phyloP scores from a whole-genome alignment of 2,888 invertebrate species.

The Drosophila bunnanda region DNA sequence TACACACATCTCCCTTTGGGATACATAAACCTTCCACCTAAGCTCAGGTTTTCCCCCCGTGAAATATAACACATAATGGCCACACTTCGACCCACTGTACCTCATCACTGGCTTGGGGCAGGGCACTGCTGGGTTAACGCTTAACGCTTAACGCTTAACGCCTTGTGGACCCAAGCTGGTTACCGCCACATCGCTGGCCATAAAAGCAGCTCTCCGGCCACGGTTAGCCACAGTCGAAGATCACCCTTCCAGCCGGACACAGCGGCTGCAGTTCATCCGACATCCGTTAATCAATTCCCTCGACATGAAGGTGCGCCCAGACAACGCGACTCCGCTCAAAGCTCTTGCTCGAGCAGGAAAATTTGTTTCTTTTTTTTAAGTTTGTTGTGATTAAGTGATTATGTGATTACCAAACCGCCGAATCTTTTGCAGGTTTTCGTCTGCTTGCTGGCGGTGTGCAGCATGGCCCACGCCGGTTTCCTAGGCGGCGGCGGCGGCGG shows the following conservation, averaged over 20 bases:
- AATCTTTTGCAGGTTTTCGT: conserved; percentile 65
- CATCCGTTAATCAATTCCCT: conserved; percentile 19
- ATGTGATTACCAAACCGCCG: conserved; percentile 8
- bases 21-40: not conserved
- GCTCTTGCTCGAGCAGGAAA: not conserved
- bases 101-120: conserved; percentile 4
- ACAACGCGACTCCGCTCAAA: not conserved
- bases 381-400: conserved; percentile 17
- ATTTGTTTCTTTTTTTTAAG: conserved; percentile 17
- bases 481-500: conserved; percentile 60
- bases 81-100: conserved; percentile 3
- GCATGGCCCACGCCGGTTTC: conserved; percentile 72
- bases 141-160: conserved; percentile 6
- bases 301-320: conserved; percentile 71
- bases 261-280: conserved; percentile 35
- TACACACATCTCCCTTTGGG: not conserved
- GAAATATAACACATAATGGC: not conserved
- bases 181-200: conserved; percentile 34
- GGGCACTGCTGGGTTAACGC: conserved; percentile 7
- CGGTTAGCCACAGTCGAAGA: conserved; percentile 65
- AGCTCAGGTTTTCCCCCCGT: not conserved
- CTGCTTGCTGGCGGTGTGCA: conserved; percentile 73
- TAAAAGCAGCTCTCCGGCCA: conserved; percentile 53
- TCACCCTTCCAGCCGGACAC: conserved; percentile 50
- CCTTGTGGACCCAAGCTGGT: conserved; percentile 22